Evolutionary conservation across 2,113 vertebrate genomes (phyloP).

Genomic region (Phocoena phocoena): DNA sequence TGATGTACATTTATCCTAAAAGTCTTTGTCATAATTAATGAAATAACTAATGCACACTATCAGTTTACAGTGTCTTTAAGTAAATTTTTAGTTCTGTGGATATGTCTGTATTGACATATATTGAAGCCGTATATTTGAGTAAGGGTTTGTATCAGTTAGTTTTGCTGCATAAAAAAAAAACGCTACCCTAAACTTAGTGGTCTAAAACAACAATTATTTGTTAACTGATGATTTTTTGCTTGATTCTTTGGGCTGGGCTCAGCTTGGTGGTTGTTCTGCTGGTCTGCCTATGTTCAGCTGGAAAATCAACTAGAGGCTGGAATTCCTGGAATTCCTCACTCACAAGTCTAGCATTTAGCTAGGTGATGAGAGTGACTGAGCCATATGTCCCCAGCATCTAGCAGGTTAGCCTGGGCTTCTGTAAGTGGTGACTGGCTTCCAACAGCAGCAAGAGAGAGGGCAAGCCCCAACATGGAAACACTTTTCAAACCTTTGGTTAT

Average conservation of each 20-base stretch:
- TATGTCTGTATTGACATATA: neutral
- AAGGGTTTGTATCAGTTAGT: neutral
- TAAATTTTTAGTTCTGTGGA: neutral
- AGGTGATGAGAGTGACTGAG: neutral
- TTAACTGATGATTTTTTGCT: neutral
- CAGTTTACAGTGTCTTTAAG: neutral
- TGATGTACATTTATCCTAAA: neutral
- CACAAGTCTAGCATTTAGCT: neutral
- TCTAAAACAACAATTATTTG: neutral
- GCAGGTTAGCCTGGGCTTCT: neutral
- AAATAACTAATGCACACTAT: neutral
- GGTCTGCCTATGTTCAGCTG: neutral
- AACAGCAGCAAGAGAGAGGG: neutral
- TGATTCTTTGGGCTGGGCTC: neutral
- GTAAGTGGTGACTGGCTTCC: neutral
- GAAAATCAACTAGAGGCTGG: neutral
- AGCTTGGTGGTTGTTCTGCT: neutral
- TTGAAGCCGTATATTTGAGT: neutral
- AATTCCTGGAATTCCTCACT: neutral
- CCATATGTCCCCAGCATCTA: neutral
- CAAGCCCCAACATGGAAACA: neutral
- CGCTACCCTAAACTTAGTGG: neutral
- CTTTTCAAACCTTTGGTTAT: neutral
- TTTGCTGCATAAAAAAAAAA: neutral
- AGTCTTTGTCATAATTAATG: constrained; percentile 19